Percentiles rank a stretch among this genome's conserved stretches.
These are phyloP conservation scores for Cheilosia vulpina DNA, from an alignment of 2,888 invertebrate genomes.

Conservation along the genomic window DNA sequence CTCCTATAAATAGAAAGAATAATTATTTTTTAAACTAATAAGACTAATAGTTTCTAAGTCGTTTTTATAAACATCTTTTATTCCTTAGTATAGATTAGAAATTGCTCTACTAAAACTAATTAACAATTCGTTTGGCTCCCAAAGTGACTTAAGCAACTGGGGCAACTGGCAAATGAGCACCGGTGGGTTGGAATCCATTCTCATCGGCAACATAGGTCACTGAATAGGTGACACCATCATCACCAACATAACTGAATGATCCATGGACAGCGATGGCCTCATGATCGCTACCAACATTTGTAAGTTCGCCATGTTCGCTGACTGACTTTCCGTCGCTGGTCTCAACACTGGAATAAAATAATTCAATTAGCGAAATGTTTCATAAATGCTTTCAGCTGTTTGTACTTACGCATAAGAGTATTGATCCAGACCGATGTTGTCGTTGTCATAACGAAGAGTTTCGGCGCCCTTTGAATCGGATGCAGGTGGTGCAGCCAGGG, in stretches of 20 bases:
- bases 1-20: not conserved
- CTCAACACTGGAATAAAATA: not conserved
- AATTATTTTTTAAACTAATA: not conserved
- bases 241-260: not conserved
- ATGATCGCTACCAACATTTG: slow-evolving; percentile 75
- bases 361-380: not conserved
- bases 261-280: not conserved
- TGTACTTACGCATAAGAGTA: not conserved
- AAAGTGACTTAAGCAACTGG: not conserved
- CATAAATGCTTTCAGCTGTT: not conserved
- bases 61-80: not conserved
- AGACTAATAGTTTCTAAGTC: not conserved
- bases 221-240: slow-evolving; percentile 84
- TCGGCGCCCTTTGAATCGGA: not conserved
- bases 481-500: not conserved
- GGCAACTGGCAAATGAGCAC: slow-evolving; percentile 80
- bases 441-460: not conserved
- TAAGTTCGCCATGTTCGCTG: slow-evolving; percentile 57
- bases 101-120: not conserved
- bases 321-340: slow-evolving; percentile 3
- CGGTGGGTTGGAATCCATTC: slow-evolving; percentile 80
- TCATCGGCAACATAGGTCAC: slow-evolving; percentile 81
- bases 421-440: not conserved
- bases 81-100: not conserved
- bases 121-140: not conserved